These are phyloP conservation scores for Sminthurinus aureus DNA, from an alignment of 2,888 invertebrate species.

Conservation along the genomic window DNA sequence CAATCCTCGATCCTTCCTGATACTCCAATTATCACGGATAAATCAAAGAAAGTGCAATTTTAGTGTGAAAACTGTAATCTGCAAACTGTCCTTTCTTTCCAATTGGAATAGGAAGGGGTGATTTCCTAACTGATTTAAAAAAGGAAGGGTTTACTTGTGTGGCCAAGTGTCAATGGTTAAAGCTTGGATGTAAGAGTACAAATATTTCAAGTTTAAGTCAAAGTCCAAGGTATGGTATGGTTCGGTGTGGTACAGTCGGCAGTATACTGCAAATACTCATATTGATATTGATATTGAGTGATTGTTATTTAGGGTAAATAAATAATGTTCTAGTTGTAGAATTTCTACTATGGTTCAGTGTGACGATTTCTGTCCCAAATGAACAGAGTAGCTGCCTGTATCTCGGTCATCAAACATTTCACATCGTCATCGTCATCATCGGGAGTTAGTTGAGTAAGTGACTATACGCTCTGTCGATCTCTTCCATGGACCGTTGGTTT, in stretches of 20 bases:
- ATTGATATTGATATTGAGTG: no score
- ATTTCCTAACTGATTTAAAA: neutral
- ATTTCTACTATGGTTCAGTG: constrained; percentile 14
- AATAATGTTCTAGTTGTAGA: constrained; percentile 13
- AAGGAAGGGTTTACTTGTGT: neutral
- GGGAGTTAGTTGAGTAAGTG: constrained; percentile 36
- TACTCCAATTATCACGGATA: neutral
- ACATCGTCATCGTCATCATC: constrained; percentile 41
- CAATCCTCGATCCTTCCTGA: neutral
- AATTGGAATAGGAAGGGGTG: neutral
- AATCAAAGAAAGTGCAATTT: neutral
- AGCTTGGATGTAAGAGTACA: neutral
- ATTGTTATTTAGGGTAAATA: neutral
- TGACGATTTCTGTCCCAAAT: constrained; percentile 28
- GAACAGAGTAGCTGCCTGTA: constrained; percentile 26
- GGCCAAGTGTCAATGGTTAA: neutral
- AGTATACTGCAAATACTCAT: neutral
- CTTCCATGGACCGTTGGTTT: constrained; percentile 55
- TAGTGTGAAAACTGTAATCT: neutral
- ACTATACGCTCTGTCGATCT: constrained; percentile 57
- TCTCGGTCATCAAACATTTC: constrained; percentile 42
- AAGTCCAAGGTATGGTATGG: no score
- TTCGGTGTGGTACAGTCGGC: no score
- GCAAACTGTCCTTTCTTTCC: neutral
- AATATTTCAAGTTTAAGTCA: neutral